A percentile compares a stretch with the other conserved stretches of the same genome.
phyloP scores from a whole-genome alignment of 2,888 invertebrate species.

The Allygus modestus region DNA sequence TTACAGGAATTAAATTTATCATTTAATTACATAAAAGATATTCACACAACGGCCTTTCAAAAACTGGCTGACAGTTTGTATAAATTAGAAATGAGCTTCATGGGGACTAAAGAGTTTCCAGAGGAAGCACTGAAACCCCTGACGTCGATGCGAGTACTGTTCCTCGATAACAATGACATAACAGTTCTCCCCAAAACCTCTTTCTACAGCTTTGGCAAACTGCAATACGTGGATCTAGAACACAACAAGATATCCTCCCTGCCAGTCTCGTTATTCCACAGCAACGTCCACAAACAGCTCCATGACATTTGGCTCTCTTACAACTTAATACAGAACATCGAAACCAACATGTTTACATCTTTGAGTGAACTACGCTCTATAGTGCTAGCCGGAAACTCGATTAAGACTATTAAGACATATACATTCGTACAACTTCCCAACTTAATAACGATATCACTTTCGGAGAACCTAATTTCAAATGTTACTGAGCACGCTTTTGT shows the following conservation, averaged over 20 bases:
- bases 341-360: constrained; percentile 83
- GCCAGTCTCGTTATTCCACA: constrained; percentile 82
- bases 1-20: constrained; percentile 93
- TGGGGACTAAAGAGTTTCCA: constrained; percentile 86
- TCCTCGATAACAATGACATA: constrained; percentile 92
- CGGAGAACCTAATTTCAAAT: constrained; percentile 86
- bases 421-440: constrained; percentile 88
- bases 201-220: constrained; percentile 81
- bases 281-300: constrained; percentile 84
- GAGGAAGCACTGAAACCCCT: constrained; percentile 86
- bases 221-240: constrained; percentile 91
- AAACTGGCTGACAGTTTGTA: constrained; percentile 87
- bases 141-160: constrained; percentile 88
- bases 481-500: constrained; percentile 86
- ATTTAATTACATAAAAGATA: constrained; percentile 91
- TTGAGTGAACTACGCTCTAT: constrained; percentile 86
- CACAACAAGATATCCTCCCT: constrained; percentile 88
- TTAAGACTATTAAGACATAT: constrained; percentile 82
- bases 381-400: constrained; percentile 87
- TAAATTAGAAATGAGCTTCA: constrained; percentile 90
- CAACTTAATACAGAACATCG: constrained; percentile 85
- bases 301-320: constrained; percentile 89
- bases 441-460: constrained; percentile 88
- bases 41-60: constrained; percentile 88
- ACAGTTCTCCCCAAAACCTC: constrained; percentile 84